phyloP scores from a whole-genome alignment of 37 sponge, comb jelly and placozoan species.

The Crambe crambe region DNA sequence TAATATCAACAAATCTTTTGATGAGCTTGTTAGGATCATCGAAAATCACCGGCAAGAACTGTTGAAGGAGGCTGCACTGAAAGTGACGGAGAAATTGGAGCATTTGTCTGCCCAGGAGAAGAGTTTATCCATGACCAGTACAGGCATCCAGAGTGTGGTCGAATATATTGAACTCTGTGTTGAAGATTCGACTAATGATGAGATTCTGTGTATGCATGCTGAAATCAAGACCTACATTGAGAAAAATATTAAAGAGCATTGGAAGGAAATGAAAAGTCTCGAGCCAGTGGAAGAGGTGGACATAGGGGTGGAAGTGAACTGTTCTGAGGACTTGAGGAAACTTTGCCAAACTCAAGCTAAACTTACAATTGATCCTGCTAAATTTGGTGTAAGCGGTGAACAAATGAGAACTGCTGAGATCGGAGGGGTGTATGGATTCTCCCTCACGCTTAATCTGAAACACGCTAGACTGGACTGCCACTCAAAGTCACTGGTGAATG shows the following conservation, averaged over 20 bases:
- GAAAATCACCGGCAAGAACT: too few species aligned
- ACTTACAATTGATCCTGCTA: not conserved
- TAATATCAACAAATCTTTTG: constrained; percentile 12
- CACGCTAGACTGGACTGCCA: not conserved
- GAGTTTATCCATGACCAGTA: not conserved
- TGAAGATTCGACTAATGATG: constrained; percentile 16
- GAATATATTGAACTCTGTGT: constrained; percentile 18
- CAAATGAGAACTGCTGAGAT: constrained; percentile 8
- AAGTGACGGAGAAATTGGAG: too few species aligned
- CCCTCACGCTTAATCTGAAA: not conserved
- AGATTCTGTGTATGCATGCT: constrained; percentile 4
- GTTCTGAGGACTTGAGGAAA: not conserved
- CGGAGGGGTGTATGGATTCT: not conserved
- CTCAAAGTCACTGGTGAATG: not conserved
- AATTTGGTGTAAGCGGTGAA: not conserved
- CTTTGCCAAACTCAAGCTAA: constrained; percentile 16
- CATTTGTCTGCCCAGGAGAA: constrained; percentile 20
- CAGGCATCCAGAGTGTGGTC: constrained; percentile 19
- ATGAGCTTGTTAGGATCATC: constrained; percentile 13
- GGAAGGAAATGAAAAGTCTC: not conserved
- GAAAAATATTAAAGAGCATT: not conserved
- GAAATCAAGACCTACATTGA: not conserved
- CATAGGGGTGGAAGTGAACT: too few species aligned
- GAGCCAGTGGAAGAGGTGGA: too few species aligned
- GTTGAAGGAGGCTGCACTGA: too few species aligned